These are phyloP conservation scores for Berghia stephanieae DNA, from an alignment of 1,140 invertebrate species.

Conservation along the genomic window DNA sequence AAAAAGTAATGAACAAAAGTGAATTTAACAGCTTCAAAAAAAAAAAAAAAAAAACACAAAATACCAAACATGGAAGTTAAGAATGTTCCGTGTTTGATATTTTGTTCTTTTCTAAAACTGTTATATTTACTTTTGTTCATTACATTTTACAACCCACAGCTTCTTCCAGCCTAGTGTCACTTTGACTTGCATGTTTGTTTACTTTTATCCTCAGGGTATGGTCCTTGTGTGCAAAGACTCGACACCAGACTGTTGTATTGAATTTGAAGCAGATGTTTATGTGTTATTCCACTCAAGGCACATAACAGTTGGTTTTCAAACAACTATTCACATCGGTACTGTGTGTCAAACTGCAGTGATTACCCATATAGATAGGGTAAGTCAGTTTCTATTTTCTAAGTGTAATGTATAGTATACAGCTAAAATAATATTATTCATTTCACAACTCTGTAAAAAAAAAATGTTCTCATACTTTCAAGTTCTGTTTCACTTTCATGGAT, in stretches of 20 bases:
- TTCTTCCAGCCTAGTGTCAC: neutral
- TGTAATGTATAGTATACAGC: too few species aligned
- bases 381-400: neutral
- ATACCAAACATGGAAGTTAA: too few species aligned
- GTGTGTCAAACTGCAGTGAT: constrained; percentile 90
- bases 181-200: neutral
- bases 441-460: too few species aligned
- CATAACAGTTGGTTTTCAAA: constrained; percentile 90
- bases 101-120: too few species aligned
- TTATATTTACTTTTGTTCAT: neutral
- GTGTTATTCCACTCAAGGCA: constrained; percentile 85
- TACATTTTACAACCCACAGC: neutral
- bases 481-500: too few species aligned
- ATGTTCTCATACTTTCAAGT: too few species aligned
- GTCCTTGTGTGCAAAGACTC: constrained; percentile 68
- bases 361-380: constrained; percentile 65
- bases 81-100: too few species aligned
- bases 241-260: constrained; percentile 44
- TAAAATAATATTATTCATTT: too few species aligned
- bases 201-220: constrained; percentile 61
- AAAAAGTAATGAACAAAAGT: too few species aligned
- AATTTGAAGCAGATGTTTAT: constrained; percentile 80
- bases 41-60: too few species aligned
- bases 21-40: too few species aligned
- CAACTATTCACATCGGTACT: constrained; percentile 93